Base-by-base conservation (phyloP, 2,888 invertebrate genomes). In the Pyrrhia umbra region DNA sequence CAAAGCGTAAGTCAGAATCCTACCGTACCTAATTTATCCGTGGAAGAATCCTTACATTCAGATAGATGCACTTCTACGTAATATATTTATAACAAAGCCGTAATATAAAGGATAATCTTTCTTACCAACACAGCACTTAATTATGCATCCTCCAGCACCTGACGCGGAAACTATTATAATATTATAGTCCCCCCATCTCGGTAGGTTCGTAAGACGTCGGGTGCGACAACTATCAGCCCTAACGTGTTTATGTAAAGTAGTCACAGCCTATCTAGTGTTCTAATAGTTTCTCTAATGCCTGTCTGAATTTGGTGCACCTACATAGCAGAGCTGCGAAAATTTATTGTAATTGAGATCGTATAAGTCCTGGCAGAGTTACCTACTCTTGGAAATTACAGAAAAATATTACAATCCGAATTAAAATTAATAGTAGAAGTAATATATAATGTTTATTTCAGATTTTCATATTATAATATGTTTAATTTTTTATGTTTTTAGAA, bases 221-320 rank as follows among this genome's bases (percentile, higher is more conserved):
- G 81, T 80, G 80, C 75, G 80, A 75, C 75, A 76, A 80, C 77
- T 83, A 75, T 62, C 78, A 55, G 63, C 70, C 61, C 73, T 84
- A 86, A 87, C 84, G 80, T 80, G 84, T 84, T 87, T 88, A 88
- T 88, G 88, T 79, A 86, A 88, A 88, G 80, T 62, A 73, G 75
- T 70, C 64, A 51, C 40, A 62, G 63, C 68, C 73, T 81, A 77
- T 70, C 75, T 73, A 77, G 72, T 60, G 64, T 61, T 65, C 45
- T 77, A 75, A 74, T 78, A 72, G 69, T 49, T 51, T 54, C 54
- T 66, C 47, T 66, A 52, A 42, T 55, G 40, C 42, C 39, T 61
- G 57, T 65, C 59, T 58, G 30, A 39, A 60, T 25, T 16, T 20
- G 0, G 6, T 37, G 25, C 8, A n/a, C 9, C 20, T 49, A 40